These are phyloP conservation scores for Drosophila subpulchrella DNA, from an alignment of 1,140 invertebrate genomes.

Conservation along the genomic window DNA sequence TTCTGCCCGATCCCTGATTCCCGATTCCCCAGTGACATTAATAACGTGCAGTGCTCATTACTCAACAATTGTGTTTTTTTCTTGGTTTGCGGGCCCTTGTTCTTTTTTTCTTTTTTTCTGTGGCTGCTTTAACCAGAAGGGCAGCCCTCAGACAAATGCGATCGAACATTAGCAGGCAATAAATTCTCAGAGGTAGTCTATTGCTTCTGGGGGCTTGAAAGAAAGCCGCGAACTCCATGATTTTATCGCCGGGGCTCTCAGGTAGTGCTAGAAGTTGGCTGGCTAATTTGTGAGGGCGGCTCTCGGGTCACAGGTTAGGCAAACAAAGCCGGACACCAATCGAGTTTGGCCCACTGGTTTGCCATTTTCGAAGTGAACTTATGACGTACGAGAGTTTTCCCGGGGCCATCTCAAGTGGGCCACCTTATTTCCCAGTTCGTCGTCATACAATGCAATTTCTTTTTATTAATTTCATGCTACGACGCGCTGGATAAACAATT, in stretches of 20 bases:
- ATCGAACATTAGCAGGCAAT: constrained; percentile 77
- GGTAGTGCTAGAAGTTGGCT: constrained; percentile 10
- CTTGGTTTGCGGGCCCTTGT: constrained; percentile 13
- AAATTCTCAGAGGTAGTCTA: constrained; percentile 75
- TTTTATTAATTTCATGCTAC: constrained; percentile 82
- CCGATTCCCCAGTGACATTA: constrained; percentile 69
- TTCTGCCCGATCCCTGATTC: too few relatives aligned
- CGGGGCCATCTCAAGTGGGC: constrained; percentile 35
- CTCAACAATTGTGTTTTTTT: constrained; percentile 73
- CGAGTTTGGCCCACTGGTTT: constrained; percentile 15
- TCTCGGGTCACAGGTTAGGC: constrained; percentile 15
- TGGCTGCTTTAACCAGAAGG: constrained; percentile 23
- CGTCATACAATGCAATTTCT: constrained; percentile 53
- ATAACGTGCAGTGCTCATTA: constrained; percentile 81
- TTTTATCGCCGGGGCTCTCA: constrained; percentile 10
- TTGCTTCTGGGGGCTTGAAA: constrained; percentile 47
- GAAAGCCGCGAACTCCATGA: constrained; percentile 45
- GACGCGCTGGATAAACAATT: constrained; percentile 69
- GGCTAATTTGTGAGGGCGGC: constrained; percentile 33
- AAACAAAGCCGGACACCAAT: constrained; percentile 22
- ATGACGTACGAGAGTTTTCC: constrained; percentile 11
- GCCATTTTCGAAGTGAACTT: constrained; percentile 1
- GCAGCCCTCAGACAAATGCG: constrained; percentile 63
- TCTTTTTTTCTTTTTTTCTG: constrained; percentile 1
- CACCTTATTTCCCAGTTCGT: constrained; percentile 62